Evolutionary conservation across 2,888 invertebrate genomes (phyloP), one percentile per base, ranked within the genome.

Genomic region (Lasioglossum calceatum): DNA sequence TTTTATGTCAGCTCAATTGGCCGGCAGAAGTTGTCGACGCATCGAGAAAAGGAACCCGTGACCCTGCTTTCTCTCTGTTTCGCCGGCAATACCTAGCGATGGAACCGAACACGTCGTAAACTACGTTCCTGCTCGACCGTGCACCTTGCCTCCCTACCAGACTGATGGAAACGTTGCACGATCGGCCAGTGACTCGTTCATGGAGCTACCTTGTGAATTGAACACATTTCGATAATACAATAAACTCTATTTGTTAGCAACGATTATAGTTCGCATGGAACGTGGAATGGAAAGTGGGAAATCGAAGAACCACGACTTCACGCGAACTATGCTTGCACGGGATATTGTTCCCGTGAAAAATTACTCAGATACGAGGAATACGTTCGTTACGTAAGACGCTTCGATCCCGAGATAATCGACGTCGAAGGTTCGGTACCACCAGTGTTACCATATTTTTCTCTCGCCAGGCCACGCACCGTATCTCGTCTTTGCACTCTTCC

Each of bases 1-100:
- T 83, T 88, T 83, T 78, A 79, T 81, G 85, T 80, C 67, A 8
- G 78, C 79, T 85, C 87, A 87, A 88, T 88, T 88, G 87, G 82
- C 70, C 77, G 74, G 74, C 80, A 82, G 79, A 88, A 88, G 77
- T 87, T 79, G 77, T 77, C 78, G 82, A 82, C 84, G 86, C 86
- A 74, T 79, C 80, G 79, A 61, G 64, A 36, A 64, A 75, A 27
- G 73, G 67, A 78, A 78, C 61, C 58, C 44, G 47, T 47, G 54
- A 70, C 54, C 32, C 23, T 58, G 67, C 75, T 78, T 72, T 79
- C 83, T 67, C 58, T 36, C 77, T 61, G 71, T 79, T 83, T 71
- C 78, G 32, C 78, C 61, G 50, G 76, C 64, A 39, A 79, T 76
- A 76, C 64, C 79, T 12, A n/a, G 70, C 12, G 36, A 70, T 39